Base-by-base conservation (phyloP, 2,888 invertebrate species). In the Acanthosepion esculentum region DNA sequence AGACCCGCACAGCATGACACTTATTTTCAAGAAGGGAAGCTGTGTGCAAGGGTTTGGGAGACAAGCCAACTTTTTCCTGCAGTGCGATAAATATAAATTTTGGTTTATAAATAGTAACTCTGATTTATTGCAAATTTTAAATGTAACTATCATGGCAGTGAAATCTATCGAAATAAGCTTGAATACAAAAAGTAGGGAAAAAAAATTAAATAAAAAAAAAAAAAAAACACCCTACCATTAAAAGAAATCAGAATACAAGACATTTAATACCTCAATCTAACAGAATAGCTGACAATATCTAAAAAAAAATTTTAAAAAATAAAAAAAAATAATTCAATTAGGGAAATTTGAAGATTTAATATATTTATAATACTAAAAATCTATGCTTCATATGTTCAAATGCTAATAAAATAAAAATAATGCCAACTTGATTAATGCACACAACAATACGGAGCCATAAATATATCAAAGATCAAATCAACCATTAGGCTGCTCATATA, bases 1-100 rank as follows among this genome's bases (percentile, higher is more conserved):
- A 92, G 92, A 92, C 92, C 92, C 92, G 92, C 92, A 92, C 92
- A 92, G 92, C 92, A 92, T 92, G 48, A 92, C 92, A 92, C 92
- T 92, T 92, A 92, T 50, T 92, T 92, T 92, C 48, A 92, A 92
- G 92, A 50, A 50, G 92, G 92, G 92, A 92, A 92, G 92, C 92
- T 50, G 92, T 48, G 92, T 92, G 92, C 48, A 92, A 92, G 92
- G 50, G 92, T 92, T 92, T 48, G 92, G 92, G 92, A 92, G 92
- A 92, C 92, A 92, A 92, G 92, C 92, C 92, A 92, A 92, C 48
- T 92, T 92, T 92, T 92, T 92, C 92, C 92, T 92, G 92, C 50
- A 92, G 92, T 92, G 92, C 92, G 50, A 92, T 92, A 92, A 92
- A 92, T 92, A 92, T 48, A 92, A 92, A 92, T 92, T 92, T 92